Conservation (phyloP, 2,888 invertebrate genomes). For the Endomychus coccineus region DNA sequence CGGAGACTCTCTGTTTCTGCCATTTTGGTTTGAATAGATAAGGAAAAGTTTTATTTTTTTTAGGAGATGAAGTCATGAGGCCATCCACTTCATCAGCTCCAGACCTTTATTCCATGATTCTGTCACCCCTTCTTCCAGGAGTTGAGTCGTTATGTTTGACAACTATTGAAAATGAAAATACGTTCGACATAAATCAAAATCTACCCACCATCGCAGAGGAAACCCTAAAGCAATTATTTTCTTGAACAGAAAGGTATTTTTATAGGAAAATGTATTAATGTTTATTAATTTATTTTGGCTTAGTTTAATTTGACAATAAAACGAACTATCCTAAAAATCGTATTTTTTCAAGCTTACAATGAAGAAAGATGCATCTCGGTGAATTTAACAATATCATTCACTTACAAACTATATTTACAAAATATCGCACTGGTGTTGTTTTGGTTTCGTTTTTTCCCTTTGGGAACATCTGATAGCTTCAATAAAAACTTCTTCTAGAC, state of each 20-base stretch:
- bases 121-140: constrained; percentile 48
- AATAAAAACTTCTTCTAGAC: constrained; percentile 38
- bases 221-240: too few species aligned
- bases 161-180: constrained; percentile 41
- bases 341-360: too few species aligned
- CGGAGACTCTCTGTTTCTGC: too few species aligned
- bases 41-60: background rate
- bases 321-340: too few species aligned
- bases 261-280: too few species aligned
- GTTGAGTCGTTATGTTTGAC: constrained; percentile 57
- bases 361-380: too few species aligned
- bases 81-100: constrained; percentile 13
- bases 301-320: too few species aligned
- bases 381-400: constrained; percentile 8
- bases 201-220: too few species aligned
- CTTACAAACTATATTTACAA: constrained; percentile 8
- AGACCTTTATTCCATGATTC: constrained; percentile 45
- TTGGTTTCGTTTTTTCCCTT: constrained; percentile 25
- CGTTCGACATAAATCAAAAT: constrained; percentile 38
- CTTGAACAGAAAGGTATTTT: too few species aligned
- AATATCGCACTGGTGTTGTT: constrained; percentile 20
- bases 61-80: constrained; percentile 2
- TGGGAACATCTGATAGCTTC: constrained; percentile 35
- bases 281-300: too few species aligned
- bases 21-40: too few species aligned